Base-by-base conservation (phyloP, 2,113 vertebrate species). In the Gobius niger region DNA sequence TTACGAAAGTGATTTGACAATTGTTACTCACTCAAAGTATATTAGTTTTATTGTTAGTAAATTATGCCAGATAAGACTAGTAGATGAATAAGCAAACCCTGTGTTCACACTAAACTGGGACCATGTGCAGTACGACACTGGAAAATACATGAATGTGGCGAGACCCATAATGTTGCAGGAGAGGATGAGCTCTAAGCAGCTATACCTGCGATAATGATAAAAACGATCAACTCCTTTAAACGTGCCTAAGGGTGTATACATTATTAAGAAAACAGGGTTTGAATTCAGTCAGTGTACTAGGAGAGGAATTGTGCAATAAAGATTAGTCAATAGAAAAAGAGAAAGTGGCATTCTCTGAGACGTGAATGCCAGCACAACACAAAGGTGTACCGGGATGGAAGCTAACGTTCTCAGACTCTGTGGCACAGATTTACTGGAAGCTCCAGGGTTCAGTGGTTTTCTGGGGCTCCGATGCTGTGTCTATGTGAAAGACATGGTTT, bases 311-410 rank as follows among this genome's bases (percentile, higher is more conserved):
- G 50, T 85, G 81, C 73, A 65, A 68, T 34, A 34, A 4, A 65
- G 34, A 56, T 88, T 88, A 87, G 78, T 73, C 15, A 70, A 7
- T 34, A 63, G 52, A 75, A 72, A 77, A 24, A 56, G 73, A 82
- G 68, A 81, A 54, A 34, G 3, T 34, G 51, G 76, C 81, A 70
- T 66, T 88, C 81, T 72, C 73, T 76, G 77, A 89, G 82, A 78
- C 73, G 61, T 73, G 56, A 65, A 73, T 75, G 81, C 86, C 80
- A 88, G 82, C 83, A 84, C 85, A 80, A 83, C 88, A 82, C 60
- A 69, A 63, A 47, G 70, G 85, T 87, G 81, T 92, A 92, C 93
- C 90, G 91, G 91, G 82, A 92, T 92, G 67, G 91, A 92, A 71
- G 91, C 85, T 91, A 93, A 90, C 59, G 87, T 93, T 46, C 77